These are phyloP conservation scores for Eupithecia insigniata DNA, from an alignment of 2,888 invertebrate species.

Conservation along the genomic window DNA sequence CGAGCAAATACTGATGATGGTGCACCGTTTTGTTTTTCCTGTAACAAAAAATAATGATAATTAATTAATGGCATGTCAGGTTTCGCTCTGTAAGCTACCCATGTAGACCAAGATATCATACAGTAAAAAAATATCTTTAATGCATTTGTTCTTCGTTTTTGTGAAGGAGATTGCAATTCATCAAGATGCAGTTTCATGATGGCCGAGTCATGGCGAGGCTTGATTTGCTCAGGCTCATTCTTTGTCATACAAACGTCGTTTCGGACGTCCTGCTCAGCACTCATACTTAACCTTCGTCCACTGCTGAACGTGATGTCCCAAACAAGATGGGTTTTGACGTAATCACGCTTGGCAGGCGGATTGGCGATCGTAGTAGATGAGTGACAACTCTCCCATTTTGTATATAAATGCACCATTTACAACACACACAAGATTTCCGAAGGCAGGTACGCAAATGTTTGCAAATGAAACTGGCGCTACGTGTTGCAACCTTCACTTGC, in stretches of 20 bases:
- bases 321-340: not conserved
- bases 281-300: not conserved
- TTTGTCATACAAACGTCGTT: not conserved
- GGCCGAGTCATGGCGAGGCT: not conserved
- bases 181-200: not conserved
- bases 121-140: no score
- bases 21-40: constrained; percentile 10
- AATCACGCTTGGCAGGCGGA: not conserved
- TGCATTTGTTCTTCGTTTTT: not conserved
- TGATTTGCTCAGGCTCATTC: not conserved
- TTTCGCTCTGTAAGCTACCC: not conserved
- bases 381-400: not conserved
- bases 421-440: not conserved
- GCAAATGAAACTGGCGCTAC: constrained; percentile 20
- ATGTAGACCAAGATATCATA: not conserved
- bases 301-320: not conserved
- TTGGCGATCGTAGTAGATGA: not conserved
- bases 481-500: constrained; percentile 24
- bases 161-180: not conserved
- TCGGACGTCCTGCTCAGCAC: not conserved
- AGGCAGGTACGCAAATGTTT: not conserved
- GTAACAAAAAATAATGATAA: constrained; percentile 13
- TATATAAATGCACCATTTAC: not conserved
- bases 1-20: not conserved
- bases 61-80: not conserved